These are phyloP conservation scores for Suncus etruscus DNA, from an alignment of 2,113 vertebrate genomes.

Conservation along the genomic window DNA sequence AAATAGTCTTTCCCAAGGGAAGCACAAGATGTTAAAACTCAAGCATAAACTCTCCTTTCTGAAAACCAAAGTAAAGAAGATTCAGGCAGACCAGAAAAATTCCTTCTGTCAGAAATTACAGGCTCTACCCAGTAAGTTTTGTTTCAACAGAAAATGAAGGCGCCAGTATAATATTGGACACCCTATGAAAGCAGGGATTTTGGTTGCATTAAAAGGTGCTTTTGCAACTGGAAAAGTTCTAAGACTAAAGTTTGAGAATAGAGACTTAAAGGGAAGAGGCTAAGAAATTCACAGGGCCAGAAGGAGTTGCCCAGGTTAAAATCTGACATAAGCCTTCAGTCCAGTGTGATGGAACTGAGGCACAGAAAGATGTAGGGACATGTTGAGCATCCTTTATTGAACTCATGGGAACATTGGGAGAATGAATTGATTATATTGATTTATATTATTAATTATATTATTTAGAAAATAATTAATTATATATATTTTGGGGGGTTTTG, in stretches of 20 bases:
- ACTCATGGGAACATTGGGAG: too few species aligned
- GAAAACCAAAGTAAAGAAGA: neutral
- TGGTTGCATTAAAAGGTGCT: neutral
- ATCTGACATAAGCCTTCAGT: neutral
- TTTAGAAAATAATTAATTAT: too few species aligned
- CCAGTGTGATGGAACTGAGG: neutral
- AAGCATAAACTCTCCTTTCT: conserved; percentile 23
- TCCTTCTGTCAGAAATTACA: neutral
- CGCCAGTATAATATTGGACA: too few species aligned
- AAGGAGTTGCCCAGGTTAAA: neutral
- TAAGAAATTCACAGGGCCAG: neutral
- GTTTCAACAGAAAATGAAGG: neutral
- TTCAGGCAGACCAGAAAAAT: neutral
- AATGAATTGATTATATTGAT: neutral
- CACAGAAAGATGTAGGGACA: neutral
- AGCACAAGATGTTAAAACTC: neutral
- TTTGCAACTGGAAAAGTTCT: neutral
- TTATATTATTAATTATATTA: too few species aligned
- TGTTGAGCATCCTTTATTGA: neutral
- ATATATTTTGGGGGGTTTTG: too few species aligned
- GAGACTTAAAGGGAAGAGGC: neutral
- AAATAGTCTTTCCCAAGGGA: neutral
- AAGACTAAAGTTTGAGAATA: neutral
- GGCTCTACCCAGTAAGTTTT: neutral
- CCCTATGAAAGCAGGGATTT: neutral